Percentiles rank a stretch among this genome's conserved stretches.
phyloP scores from a whole-genome alignment of 2,113 vertebrate genomes.

The Herpailurus yagouaroundi region DNA sequence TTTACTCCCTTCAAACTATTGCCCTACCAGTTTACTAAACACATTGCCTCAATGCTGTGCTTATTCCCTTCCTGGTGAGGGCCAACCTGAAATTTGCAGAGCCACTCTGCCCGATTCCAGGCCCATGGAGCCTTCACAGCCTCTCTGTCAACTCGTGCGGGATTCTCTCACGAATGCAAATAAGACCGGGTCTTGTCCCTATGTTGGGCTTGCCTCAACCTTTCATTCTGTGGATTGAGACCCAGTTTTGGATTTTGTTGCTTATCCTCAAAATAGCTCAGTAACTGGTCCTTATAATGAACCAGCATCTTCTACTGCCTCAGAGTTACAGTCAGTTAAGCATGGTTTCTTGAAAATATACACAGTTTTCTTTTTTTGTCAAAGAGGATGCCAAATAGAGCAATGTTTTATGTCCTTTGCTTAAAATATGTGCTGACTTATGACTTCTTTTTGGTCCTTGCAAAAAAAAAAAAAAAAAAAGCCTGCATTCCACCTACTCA shows the following conservation, averaged over 20 bases:
- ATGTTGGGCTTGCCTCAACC: background rate
- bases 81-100: background rate
- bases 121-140: no score
- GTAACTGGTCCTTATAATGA: background rate
- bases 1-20: background rate
- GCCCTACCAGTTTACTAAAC: background rate
- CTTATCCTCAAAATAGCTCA: background rate
- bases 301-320: background rate
- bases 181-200: background rate
- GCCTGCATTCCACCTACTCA: background rate
- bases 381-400: background rate
- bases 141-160: background rate
- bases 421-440: background rate
- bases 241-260: background rate
- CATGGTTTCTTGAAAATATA: background rate
- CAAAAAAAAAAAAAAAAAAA: background rate
- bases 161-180: background rate
- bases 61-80: background rate
- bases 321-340: background rate
- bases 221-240: background rate
- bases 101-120: background rate
- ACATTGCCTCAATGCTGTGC: background rate
- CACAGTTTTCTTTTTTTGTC: background rate
- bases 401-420: background rate
- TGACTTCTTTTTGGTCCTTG: background rate